phyloP scores from a whole-genome alignment of 2,888 invertebrate species.

The Hypolimnas misippus region DNA sequence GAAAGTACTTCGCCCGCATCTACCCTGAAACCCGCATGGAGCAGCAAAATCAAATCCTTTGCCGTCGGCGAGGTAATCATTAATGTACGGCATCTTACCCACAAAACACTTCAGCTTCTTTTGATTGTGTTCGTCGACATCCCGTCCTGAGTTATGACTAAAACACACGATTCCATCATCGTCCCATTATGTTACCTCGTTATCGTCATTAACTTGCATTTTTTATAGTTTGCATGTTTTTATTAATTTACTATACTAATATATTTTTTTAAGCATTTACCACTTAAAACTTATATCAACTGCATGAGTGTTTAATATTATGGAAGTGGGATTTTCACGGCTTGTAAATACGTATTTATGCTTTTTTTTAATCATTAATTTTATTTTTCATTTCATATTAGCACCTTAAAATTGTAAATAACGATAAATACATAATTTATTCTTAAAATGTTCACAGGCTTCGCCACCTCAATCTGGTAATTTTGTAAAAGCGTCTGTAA shows the following conservation, averaged over 20 bases:
- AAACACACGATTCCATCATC: conserved; percentile 63
- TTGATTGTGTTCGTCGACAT: conserved; percentile 82
- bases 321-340: conserved; percentile 70
- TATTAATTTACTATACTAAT: conserved; percentile 61
- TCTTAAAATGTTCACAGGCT: conserved; percentile 63
- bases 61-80: conserved; percentile 84
- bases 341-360: conserved; percentile 70
- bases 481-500: conserved; percentile 93
- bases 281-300: conserved; percentile 54
- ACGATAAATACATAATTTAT: not conserved
- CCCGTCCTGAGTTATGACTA: conserved; percentile 65
- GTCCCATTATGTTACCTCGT: conserved; percentile 66
- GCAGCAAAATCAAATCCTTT: conserved; percentile 82
- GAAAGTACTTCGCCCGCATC: conserved; percentile 68
- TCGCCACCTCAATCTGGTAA: conserved; percentile 89
- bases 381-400: conserved; percentile 45
- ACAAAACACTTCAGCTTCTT: conserved; percentile 76
- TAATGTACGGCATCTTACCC: conserved; percentile 74
- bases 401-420: not conserved
- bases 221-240: conserved; percentile 80
- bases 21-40: conserved; percentile 78
- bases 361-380: conserved; percentile 69
- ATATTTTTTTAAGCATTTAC: conserved; percentile 52
- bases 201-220: conserved; percentile 73
- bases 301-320: conserved; percentile 77